A percentile compares a stretch with the other conserved stretches of the same genome.
These are phyloP conservation scores for Nematopogon swammerdamellus DNA, from an alignment of 2,888 invertebrate species.

Conservation along the genomic window DNA sequence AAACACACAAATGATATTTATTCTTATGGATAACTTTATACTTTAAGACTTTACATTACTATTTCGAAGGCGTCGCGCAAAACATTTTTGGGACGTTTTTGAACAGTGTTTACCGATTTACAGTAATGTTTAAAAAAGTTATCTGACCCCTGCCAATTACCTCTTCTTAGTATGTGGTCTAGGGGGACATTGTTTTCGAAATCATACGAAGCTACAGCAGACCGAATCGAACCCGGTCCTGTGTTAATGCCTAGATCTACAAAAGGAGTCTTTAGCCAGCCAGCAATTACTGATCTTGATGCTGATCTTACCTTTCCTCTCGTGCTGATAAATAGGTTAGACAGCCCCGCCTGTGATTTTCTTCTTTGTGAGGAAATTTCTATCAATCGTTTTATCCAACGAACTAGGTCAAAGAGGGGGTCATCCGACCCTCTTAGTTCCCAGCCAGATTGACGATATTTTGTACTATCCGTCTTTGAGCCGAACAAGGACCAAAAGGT, in stretches of 20 bases:
- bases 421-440: not conserved
- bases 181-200: constrained; percentile 1
- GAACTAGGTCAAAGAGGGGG: not conserved
- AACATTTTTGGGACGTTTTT: too few relatives aligned
- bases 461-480: not conserved
- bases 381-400: not conserved
- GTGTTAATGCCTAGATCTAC: not conserved
- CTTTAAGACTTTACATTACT: too few relatives aligned
- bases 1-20: too few relatives aligned
- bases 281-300: constrained; percentile 3
- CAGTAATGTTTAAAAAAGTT: constrained; percentile 6
- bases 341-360: not conserved
- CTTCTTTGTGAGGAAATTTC: constrained; percentile 1
- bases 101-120: not conserved
- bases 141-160: constrained; percentile 1
- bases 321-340: constrained; percentile 5
- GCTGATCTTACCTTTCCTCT: constrained; percentile 4
- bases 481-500: constrained; percentile 3
- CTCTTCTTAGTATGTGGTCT: not conserved
- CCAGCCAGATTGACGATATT: constrained; percentile 3
- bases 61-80: too few relatives aligned
- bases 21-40: too few relatives aligned
- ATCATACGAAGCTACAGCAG: constrained; percentile 3
- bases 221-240: not conserved
- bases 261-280: constrained; percentile 3